Percentiles rank a stretch among this genome's conserved stretches.
These are phyloP conservation scores for Pedetes capensis DNA, from an alignment of 2,113 vertebrate species.

Conservation along the genomic window DNA sequence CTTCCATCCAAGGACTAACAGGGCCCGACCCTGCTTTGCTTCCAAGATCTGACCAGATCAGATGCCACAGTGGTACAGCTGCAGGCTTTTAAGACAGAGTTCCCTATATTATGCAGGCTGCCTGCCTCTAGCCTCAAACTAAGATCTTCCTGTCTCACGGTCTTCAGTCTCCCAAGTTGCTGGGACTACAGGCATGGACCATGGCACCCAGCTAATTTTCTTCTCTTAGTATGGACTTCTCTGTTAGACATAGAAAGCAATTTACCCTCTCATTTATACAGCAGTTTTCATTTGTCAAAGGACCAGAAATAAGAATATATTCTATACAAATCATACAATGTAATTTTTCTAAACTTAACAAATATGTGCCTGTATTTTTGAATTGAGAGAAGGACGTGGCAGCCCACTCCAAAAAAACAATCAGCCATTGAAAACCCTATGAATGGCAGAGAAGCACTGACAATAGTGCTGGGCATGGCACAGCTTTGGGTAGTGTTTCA, in stretches of 20 bases:
- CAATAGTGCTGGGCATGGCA: too few species aligned
- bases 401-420: too few species aligned
- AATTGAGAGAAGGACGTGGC: too few species aligned
- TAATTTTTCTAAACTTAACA: background rate
- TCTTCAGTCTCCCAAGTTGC: background rate
- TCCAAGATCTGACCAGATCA: too few species aligned
- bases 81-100: too few species aligned
- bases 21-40: too few species aligned
- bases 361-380: background rate
- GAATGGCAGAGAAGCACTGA: too few species aligned
- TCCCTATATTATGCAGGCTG: background rate
- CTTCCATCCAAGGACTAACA: too few species aligned
- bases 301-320: constrained; percentile 32
- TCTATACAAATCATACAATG: background rate
- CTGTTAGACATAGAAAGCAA: constrained; percentile 8
- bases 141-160: background rate
- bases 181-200: too few species aligned
- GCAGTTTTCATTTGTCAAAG: background rate
- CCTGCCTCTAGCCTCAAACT: background rate
- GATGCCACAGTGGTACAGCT: too few species aligned
- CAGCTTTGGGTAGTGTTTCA: too few species aligned
- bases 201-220: background rate
- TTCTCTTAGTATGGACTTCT: background rate
- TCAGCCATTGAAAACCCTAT: too few species aligned
- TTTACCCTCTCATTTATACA: background rate